Evolutionary conservation across 2,113 vertebrate genomes (phyloP).

Genomic region (Oplegnathus fasciatus): DNA sequence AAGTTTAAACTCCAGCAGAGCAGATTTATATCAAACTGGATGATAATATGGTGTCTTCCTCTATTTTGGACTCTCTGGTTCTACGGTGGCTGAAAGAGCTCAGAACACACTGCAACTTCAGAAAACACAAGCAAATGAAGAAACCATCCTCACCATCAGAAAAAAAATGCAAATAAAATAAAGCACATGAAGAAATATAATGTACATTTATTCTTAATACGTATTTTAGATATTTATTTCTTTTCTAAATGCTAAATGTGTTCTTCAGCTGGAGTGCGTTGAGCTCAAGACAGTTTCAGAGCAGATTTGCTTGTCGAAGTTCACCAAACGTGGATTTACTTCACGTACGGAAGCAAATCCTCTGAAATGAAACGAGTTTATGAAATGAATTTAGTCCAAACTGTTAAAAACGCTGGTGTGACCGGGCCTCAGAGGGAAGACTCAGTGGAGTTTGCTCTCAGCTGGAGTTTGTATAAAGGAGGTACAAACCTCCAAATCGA

Average conservation of each 20-base stretch:
- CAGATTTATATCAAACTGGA: too few relatives aligned
- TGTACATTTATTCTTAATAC: background rate
- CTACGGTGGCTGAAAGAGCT: background rate
- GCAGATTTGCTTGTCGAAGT: too few relatives aligned
- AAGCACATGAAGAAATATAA: background rate
- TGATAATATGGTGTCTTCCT: too few relatives aligned
- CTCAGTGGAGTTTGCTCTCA: background rate
- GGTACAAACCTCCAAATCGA: too few relatives aligned
- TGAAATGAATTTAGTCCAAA: background rate
- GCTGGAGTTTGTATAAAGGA: too few relatives aligned
- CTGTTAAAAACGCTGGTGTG: background rate
- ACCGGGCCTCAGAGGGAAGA: background rate
- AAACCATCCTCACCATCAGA: too few relatives aligned
- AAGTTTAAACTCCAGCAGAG: too few relatives aligned
- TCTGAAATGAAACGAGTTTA: background rate
- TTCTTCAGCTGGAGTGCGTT: too few relatives aligned
- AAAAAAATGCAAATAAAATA: too few relatives aligned
- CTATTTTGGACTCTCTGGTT: background rate
- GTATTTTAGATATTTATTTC: background rate
- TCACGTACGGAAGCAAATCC: background rate
- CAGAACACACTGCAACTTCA: background rate
- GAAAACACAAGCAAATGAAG: background rate
- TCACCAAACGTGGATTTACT: background rate
- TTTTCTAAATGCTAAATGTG: too few relatives aligned
- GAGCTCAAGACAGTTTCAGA: too few relatives aligned